Conservation (phyloP, 2,797 vertebrate species). For the Dromococcyx pavoninus region DNA sequence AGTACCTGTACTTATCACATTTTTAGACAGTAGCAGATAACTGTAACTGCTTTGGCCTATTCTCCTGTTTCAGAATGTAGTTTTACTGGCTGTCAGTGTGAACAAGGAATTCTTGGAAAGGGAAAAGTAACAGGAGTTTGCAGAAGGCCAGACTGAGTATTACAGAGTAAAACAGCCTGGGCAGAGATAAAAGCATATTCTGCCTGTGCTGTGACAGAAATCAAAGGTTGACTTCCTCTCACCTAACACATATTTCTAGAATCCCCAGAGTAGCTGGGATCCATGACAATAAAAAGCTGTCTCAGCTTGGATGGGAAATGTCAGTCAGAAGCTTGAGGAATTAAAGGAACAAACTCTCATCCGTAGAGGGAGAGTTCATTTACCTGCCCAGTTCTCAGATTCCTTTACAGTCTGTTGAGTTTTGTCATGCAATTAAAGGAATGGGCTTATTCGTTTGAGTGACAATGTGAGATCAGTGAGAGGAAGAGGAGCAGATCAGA, state of each 20-base stretch:
- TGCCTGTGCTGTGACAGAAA: neutral
- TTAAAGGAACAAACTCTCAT: neutral
- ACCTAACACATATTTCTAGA: neutral
- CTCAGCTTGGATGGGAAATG: neutral
- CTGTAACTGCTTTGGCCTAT: neutral
- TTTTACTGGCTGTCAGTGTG: neutral
- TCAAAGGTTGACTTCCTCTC: neutral
- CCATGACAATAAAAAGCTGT: neutral
- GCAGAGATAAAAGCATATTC: neutral
- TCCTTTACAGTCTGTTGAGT: neutral
- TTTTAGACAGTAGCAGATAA: neutral
- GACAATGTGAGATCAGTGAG: neutral
- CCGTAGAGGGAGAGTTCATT: neutral
- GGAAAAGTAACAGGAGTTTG: neutral
- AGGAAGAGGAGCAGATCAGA: neutral
- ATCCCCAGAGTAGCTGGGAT: neutral
- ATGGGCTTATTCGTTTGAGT: neutral
- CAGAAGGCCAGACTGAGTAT: neutral
- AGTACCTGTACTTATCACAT: neutral
- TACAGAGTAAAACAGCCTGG: neutral
- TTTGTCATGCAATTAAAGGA: neutral
- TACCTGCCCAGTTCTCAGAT: neutral
- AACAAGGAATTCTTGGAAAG: neutral
- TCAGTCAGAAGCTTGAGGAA: neutral
- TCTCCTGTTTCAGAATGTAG: neutral